Conservation (phyloP, 2,113 vertebrate genomes). For the Okapia johnstoni region DNA sequence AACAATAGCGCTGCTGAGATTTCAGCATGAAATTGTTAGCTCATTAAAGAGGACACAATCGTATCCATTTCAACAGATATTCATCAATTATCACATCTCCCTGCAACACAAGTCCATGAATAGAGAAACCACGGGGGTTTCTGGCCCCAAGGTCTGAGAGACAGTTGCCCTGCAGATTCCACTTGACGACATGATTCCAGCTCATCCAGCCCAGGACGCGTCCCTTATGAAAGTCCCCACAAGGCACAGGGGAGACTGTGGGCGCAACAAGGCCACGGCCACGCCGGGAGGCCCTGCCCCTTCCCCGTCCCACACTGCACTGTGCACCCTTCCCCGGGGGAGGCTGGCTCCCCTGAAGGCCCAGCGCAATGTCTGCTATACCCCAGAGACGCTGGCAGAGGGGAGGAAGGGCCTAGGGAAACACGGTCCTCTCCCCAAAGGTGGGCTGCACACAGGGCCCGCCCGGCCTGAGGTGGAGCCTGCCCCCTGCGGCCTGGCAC, state of each 20-base stretch:
- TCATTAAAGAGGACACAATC: slow-evolving; percentile 77
- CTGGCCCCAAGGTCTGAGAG: slow-evolving; percentile 26
- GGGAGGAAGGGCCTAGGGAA: background rate
- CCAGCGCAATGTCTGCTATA: fast-evolving
- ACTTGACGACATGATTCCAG: background rate
- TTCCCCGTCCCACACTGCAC: fast-evolving
- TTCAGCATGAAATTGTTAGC: slow-evolving; percentile 74
- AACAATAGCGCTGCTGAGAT: slow-evolving; percentile 75
- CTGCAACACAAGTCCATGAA: slow-evolving; percentile 58
- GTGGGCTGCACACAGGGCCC: fast-evolving
- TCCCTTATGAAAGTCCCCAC: fast-evolving
- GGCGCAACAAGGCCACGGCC: fast-evolving
- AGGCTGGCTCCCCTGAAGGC: background rate
- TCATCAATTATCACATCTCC: slow-evolving; percentile 69
- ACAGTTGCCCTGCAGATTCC: background rate
- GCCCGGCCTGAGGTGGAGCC: fast-evolving
- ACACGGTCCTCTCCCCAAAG: fast-evolving
- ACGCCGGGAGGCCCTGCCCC: fast-evolving
- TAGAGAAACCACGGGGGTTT: slow-evolving; percentile 21
- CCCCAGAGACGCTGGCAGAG: background rate
- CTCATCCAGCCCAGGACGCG: background rate
- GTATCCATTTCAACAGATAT: slow-evolving; percentile 72
- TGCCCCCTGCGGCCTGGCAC: fast-evolving
- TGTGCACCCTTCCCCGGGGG: fast-evolving
- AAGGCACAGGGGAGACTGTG: background rate